Base-by-base conservation (phyloP, 1,140 invertebrate species). In the Listronotus bonariensis region DNA sequence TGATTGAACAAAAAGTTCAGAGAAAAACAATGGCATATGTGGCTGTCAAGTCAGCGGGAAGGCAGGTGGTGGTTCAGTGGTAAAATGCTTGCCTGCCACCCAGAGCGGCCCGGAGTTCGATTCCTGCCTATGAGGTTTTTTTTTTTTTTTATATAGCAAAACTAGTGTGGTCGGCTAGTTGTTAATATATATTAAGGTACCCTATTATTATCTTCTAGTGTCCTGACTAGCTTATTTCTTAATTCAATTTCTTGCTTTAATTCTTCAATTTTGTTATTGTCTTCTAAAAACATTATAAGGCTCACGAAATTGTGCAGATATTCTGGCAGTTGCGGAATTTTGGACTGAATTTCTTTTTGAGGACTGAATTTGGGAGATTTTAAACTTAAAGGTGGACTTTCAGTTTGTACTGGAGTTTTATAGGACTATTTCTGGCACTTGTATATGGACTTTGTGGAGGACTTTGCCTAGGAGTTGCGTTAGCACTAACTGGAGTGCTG, bases 151-250 rank as follows among this genome's bases (percentile, higher is more conserved):
- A n/a, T n/a, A n/a, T n/a, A n/a, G n/a, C n/a, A n/a, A n/a, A n/a
- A n/a, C n/a, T n/a, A n/a, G n/a, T n/a, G n/a, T n/a, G n/a, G n/a
- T n/a, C n/a, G n/a, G n/a, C n/a, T n/a, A n/a, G n/a, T n/a, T n/a
- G n/a, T n/a, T n/a, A n/a, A n/a, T n/a, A n/a, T n/a, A n/a, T n/a
- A n/a, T n/a, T n/a, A n/a, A n/a, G n/a, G n/a, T n/a, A n/a, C 20
- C 20, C 59, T 71, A 62, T 77, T 77, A 20, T 77, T 73, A 14
- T 69, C 58, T 41, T 76, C 69, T 20, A 77, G 57, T 32, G 65
- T 68, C 61, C 72, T 68, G 26, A 77, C 74, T 4, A 76, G 45
- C 45, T 60, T 59, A 62, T 77, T 65, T 42, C 72, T 73, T 48
- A 57, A 60, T 51, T 59, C 20, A 14, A 70, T 61, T 41, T 73